Evolutionary conservation across 2,888 invertebrate species (phyloP), one percentile per base, ranked within the genome.

Genomic region (Volucella inflata): DNA sequence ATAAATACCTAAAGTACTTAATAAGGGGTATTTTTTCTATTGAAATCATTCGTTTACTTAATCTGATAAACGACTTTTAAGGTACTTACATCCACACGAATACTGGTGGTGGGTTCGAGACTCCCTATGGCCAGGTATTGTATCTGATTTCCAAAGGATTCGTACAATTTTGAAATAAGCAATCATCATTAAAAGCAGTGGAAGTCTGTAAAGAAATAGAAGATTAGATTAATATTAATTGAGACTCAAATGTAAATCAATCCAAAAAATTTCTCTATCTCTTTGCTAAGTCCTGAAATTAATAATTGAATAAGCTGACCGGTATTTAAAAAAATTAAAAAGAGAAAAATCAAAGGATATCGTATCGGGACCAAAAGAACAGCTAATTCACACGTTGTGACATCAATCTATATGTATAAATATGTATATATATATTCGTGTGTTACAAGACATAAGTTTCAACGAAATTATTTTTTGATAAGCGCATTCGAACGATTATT

Each of bases 141-240:
- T 95, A 89, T 95, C 95, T 0, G 96, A 96, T 85, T 94, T 94
- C 97, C 97, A 97, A 14, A 98, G 93, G 2, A 97, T 97, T 48
- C 94, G 92, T 67, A 96, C 95, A 77, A 98, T 98, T 92, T 97
- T 96, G 89, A 94, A 95, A 92, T 98, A 97, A 0, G 97, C 95
- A 83, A 96, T 93, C 88, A 95, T 95, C 96, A 98, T 98, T 90
- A 98, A 94, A 4, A 95, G 90, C 38, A 98, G 92, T 0, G 98
- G 98, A 12, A 96, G 93, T 85, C 94, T 94, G 90, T 0, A 70
- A 91, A 87, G 64, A 17, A 74, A 68, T 62, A 44, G 59, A 46
- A 64, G 55, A 64, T 12, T 9, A 64, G 48, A 40, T 64, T 68
- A 72, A 77, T 44, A 53, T 60, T 16, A 51, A 44, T 40, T 71